A percentile compares a stretch with the other conserved stretches of the same genome.
These are phyloP conservation scores for Gobiocypris rarus DNA, from an alignment of 2,113 vertebrate genomes.

Conservation along the genomic window DNA sequence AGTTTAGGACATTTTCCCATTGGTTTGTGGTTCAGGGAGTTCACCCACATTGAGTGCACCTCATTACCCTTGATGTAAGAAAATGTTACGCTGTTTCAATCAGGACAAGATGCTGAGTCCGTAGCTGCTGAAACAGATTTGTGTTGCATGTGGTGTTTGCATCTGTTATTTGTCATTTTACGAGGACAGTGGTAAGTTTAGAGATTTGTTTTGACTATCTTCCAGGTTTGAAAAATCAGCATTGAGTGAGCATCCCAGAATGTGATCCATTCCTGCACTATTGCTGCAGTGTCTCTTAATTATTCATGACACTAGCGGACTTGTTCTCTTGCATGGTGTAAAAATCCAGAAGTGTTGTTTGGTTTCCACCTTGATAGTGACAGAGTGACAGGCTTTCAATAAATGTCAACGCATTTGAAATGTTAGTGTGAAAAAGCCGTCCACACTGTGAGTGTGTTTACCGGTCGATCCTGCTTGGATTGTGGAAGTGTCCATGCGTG, in stretches of 20 bases:
- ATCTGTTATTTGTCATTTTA: background rate
- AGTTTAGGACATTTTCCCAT: background rate
- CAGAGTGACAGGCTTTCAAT: background rate
- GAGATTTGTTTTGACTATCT: background rate
- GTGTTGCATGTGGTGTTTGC: too few relatives aligned
- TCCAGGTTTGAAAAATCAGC: background rate
- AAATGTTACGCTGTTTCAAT: background rate
- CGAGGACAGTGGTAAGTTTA: background rate
- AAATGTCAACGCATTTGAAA: background rate
- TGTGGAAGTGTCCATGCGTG: background rate
- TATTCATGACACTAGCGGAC: background rate
- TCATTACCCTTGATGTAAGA: constrained; percentile 4
- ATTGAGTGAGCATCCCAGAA: background rate
- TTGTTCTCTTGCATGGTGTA: background rate
- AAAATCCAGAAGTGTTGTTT: background rate
- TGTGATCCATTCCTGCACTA: background rate
- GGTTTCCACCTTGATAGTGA: background rate
- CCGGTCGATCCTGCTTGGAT: background rate
- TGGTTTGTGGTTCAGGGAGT: background rate
- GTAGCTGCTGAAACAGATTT: background rate
- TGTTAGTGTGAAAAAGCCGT: background rate
- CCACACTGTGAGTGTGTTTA: background rate
- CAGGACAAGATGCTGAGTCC: background rate
- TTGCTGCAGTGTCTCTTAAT: background rate
- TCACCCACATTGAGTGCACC: background rate